Evolutionary conservation across 2,113 vertebrate genomes (phyloP).

Genomic region (Epinephelus lanceolatus): DNA sequence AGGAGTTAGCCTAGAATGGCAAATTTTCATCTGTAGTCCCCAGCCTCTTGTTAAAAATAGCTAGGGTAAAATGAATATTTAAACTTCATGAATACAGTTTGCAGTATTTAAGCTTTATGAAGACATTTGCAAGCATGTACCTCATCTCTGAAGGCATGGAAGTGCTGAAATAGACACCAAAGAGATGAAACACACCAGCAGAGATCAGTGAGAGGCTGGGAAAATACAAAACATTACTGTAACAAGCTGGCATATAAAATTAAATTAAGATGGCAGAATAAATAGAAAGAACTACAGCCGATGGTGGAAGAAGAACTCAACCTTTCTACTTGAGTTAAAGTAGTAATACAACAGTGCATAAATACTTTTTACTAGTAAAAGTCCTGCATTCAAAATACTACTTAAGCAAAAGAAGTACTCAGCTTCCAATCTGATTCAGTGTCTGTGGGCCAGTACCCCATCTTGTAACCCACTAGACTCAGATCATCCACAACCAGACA

Average conservation of each 20-base stretch:
- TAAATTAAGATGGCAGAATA: too few relatives aligned
- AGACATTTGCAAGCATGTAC: background rate
- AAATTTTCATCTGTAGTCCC: background rate
- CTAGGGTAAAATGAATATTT: background rate
- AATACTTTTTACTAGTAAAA: too few relatives aligned
- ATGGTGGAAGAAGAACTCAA: too few relatives aligned
- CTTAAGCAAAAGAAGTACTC: too few relatives aligned
- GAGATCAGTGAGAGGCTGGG: background rate
- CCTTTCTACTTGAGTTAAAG: too few relatives aligned
- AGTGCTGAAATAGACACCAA: conserved; percentile 15
- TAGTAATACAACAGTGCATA: too few relatives aligned
- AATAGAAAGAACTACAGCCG: too few relatives aligned
- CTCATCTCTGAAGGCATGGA: background rate
- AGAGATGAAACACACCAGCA: background rate
- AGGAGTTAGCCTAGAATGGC: background rate
- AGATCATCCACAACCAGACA: too few relatives aligned
- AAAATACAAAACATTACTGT: background rate
- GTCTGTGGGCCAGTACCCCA: too few relatives aligned
- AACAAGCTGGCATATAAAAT: background rate
- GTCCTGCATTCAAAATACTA: too few relatives aligned
- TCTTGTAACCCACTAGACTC: too few relatives aligned
- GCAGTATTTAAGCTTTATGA: background rate
- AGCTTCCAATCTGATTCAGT: too few relatives aligned
- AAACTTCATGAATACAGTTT: conserved; percentile 1
- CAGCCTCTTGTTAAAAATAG: background rate